Evolutionary conservation across 1,140 invertebrate genomes (phyloP).

Genomic region (Calephelis virginiensis): DNA sequence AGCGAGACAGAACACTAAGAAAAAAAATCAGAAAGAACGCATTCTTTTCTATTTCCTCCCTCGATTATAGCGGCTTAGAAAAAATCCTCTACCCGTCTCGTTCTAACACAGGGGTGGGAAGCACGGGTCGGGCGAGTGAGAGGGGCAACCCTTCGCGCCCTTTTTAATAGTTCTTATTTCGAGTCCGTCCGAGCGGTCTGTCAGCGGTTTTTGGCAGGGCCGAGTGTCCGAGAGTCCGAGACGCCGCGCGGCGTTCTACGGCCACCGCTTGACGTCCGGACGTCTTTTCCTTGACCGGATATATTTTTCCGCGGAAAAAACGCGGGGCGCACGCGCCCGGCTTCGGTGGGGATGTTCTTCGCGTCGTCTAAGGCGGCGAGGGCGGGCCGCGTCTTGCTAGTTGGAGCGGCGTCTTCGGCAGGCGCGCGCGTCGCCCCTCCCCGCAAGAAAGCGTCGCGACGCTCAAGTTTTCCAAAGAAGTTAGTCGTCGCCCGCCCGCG

Average conservation of each 20-base stretch:
- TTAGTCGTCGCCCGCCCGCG: slow-evolving; percentile 76
- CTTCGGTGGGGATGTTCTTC: slow-evolving; percentile 74
- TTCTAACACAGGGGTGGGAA: slow-evolving; percentile 60
- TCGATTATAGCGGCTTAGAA: slow-evolving; percentile 73
- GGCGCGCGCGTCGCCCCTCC: slow-evolving; percentile 74
- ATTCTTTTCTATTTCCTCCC: slow-evolving; percentile 78
- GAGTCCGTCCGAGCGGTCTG: slow-evolving; percentile 59
- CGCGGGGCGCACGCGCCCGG: slow-evolving; percentile 70
- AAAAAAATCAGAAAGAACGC: slow-evolving; percentile 74
- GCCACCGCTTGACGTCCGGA: slow-evolving; percentile 40
- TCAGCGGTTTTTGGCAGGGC: slow-evolving; percentile 40
- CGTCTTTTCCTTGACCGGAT: slow-evolving; percentile 74
- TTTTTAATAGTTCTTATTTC: slow-evolving; percentile 72
- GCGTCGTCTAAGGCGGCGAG: slow-evolving; percentile 71
- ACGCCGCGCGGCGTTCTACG: slow-evolving; percentile 36
- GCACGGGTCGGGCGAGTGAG: slow-evolving; percentile 61
- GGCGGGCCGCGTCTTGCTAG: slow-evolving; percentile 76
- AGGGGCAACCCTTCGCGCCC: slow-evolving; percentile 60
- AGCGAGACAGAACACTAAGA: slow-evolving; percentile 65
- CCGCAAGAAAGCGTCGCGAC: slow-evolving; percentile 73
- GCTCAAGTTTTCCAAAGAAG: slow-evolving; percentile 76
- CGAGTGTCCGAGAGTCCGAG: slow-evolving; percentile 32
- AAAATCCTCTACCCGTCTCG: slow-evolving; percentile 66
- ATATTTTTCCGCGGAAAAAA: slow-evolving; percentile 76
- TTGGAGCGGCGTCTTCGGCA: slow-evolving; percentile 72